These are phyloP conservation scores for Stenchaetothrips biformis DNA, from an alignment of 2,888 invertebrate genomes.

Conservation along the genomic window DNA sequence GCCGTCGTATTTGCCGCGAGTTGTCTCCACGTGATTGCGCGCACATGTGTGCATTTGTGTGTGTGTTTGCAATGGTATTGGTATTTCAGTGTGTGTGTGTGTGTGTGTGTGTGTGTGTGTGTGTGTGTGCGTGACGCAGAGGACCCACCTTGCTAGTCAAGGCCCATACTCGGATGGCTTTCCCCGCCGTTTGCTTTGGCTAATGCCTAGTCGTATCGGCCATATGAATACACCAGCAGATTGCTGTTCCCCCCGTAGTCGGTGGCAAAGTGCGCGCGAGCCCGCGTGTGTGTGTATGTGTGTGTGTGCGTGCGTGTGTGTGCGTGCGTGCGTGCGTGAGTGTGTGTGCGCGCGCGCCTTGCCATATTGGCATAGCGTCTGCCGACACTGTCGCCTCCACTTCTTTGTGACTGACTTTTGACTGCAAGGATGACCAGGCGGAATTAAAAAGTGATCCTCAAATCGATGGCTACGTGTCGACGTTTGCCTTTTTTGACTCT, in stretches of 20 bases:
- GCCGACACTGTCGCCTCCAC: too few relatives aligned
- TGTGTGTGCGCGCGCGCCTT: neutral
- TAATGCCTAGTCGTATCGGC: neutral
- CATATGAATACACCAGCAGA: neutral
- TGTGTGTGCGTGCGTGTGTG: neutral
- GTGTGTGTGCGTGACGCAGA: neutral
- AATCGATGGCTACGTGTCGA: too few relatives aligned
- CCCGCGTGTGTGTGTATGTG: too few relatives aligned
- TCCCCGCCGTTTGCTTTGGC: neutral
- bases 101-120: neutral
- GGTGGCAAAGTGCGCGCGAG: neutral
- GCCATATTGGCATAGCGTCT: too few relatives aligned
- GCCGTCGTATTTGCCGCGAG: neutral
- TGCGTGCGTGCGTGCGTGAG: neutral
- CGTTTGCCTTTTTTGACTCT: neutral
- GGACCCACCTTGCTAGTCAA: neutral
- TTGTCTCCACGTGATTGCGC: too few relatives aligned
- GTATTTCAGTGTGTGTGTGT: neutral
- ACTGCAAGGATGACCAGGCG: too few relatives aligned
- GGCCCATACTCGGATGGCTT: neutral
- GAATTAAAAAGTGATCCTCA: too few relatives aligned
- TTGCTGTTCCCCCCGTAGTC: too few relatives aligned
- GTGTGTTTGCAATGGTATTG: neutral
- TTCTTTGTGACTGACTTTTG: too few relatives aligned
- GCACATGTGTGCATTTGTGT: neutral